A percentile compares a stretch with the other conserved stretches of the same genome.
Conservation (phyloP, 2,888 invertebrate genomes). For the Hyppa rectilinea region DNA sequence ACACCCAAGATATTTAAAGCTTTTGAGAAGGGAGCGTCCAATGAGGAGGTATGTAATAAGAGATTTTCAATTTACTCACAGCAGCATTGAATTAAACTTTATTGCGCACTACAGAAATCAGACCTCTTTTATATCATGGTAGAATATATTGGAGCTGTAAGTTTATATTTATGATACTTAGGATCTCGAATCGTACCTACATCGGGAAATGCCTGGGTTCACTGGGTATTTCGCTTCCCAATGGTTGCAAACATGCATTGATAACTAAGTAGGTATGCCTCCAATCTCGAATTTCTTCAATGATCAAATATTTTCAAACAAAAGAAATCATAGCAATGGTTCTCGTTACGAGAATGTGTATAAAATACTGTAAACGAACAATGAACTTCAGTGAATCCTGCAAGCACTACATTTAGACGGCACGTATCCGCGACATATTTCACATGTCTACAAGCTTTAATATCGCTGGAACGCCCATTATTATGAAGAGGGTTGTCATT, state of each 20-base stretch:
- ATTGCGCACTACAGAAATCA: constrained; percentile 1
- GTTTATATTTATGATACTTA: not conserved
- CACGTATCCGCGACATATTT: constrained; percentile 38
- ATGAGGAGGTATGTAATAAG: constrained; percentile 10
- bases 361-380: constrained; percentile 48
- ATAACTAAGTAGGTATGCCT: constrained; percentile 6
- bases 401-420: constrained; percentile 29
- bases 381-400: constrained; percentile 41
- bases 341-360: constrained; percentile 47
- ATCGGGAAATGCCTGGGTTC: too few relatives aligned
- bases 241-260: not conserved
- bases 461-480: constrained; percentile 40
- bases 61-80: constrained; percentile 26
- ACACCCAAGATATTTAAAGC: constrained; percentile 7
- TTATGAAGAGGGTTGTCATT: constrained; percentile 40
- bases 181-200: not conserved
- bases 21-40: not conserved
- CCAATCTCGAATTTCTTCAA: constrained; percentile 32
- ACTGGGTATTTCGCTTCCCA: not conserved
- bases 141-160: not conserved
- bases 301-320: constrained; percentile 39
- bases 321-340: constrained; percentile 31
- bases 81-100: constrained; percentile 15
- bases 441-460: constrained; percentile 45
- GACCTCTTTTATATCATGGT: not conserved